phyloP scores from a whole-genome alignment of 2,113 vertebrate species.

The Thamnophis sirtalis region DNA sequence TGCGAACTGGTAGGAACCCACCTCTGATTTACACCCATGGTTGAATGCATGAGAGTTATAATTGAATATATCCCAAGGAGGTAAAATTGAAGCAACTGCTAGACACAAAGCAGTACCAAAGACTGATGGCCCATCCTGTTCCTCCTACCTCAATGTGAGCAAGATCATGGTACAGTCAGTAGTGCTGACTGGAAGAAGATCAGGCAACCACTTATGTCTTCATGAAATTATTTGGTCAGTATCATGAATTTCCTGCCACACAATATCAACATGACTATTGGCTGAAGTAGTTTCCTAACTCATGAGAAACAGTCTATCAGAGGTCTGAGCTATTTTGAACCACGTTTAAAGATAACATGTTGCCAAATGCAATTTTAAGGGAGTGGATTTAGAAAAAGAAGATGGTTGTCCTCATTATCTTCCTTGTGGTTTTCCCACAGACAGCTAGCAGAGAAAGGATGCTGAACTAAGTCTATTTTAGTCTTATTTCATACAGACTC shows the following conservation, averaged over 20 bases:
- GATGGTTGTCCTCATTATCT: not conserved
- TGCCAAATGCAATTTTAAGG: not conserved
- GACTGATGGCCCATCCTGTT: not conserved
- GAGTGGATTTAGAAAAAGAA: not conserved
- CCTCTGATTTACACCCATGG: not conserved
- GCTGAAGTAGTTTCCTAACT: not conserved
- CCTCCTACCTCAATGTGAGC: not conserved
- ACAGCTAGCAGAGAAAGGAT: not conserved
- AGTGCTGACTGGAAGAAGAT: not conserved
- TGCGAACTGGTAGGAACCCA: too few relatives aligned
- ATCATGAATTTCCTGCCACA: not conserved
- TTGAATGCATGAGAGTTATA: not conserved
- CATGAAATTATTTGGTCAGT: not conserved
- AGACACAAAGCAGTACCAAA: not conserved
- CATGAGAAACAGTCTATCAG: not conserved
- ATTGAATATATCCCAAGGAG: not conserved
- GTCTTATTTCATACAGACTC: not conserved
- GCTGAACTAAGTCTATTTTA: not conserved
- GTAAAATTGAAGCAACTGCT: not conserved
- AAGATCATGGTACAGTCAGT: not conserved
- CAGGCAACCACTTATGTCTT: not conserved
- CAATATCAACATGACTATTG: not conserved
- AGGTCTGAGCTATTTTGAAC: not conserved
- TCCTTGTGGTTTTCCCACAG: not conserved
- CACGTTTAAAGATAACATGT: not conserved